Evolutionary conservation across 2,797 vertebrate species (phyloP).

Genomic region (Arrhamphus sclerolepis): DNA sequence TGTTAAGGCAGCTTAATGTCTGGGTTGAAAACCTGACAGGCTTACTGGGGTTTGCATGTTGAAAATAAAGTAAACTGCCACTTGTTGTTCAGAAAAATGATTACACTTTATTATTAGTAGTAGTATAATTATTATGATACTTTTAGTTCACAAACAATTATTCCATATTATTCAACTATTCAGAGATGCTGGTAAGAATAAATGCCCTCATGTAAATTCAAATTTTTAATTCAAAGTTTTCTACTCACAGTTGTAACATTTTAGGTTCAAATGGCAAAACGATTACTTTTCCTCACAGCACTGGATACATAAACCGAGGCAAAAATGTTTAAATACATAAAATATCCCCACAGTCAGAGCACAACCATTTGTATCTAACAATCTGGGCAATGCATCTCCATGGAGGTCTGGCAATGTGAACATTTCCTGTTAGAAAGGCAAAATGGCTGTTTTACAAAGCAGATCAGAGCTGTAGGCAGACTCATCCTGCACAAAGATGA

Average conservation of each 20-base stretch:
- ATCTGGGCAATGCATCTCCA: slow-evolving; percentile 45
- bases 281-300: not conserved
- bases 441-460: slow-evolving; percentile 56
- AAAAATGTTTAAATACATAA: slow-evolving; percentile 6
- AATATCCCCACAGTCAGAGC: slow-evolving; percentile 4
- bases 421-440: slow-evolving; percentile 46
- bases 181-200: no score
- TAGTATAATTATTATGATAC: no score
- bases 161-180: no score
- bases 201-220: no score
- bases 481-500: slow-evolving; percentile 28
- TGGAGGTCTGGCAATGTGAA: slow-evolving; percentile 44
- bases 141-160: no score
- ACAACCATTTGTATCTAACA: slow-evolving; percentile 10
- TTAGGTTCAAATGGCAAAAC: not conserved
- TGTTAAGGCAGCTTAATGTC: slow-evolving; percentile 30
- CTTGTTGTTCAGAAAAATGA: not conserved
- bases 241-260: not conserved
- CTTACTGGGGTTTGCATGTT: slow-evolving; percentile 1
- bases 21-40: slow-evolving; percentile 1
- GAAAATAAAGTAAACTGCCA: slow-evolving; percentile 8
- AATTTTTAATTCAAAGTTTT: no score
- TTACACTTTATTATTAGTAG: no score
- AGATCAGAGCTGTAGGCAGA: slow-evolving; percentile 28
- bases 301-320: not conserved